Evolutionary conservation across 1,140 invertebrate genomes (phyloP).

Genomic region (Portunus trituberculatus): DNA sequence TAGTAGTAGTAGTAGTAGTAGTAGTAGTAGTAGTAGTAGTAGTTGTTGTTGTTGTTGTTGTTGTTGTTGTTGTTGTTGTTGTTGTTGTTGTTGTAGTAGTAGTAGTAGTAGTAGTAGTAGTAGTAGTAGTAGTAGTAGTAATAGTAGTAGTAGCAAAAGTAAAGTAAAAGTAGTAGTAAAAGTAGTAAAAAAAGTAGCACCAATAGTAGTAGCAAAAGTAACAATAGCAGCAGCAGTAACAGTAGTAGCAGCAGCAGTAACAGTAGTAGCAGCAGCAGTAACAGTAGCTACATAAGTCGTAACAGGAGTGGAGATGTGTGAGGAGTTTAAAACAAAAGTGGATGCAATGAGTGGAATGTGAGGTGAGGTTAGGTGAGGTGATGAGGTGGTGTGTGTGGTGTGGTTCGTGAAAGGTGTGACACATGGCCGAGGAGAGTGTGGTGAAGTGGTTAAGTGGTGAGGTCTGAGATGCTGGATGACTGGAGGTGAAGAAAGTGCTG

Average conservation of each 20-base stretch:
- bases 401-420: too few relatives aligned
- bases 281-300: not conserved
- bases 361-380: too few relatives aligned
- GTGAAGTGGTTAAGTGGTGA: too few relatives aligned
- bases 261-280: constrained; percentile 2
- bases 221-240: not conserved
- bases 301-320: not conserved
- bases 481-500: too few relatives aligned
- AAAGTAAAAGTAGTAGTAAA: not conserved
- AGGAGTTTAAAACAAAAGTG: not conserved
- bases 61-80: too few relatives aligned
- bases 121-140: constrained; percentile 20
- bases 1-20: not conserved
- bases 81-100: not conserved
- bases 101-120: not conserved
- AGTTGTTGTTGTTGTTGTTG: too few relatives aligned
- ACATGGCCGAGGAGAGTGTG: too few relatives aligned
- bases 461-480: too few relatives aligned
- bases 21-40: constrained; percentile 1
- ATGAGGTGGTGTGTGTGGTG: too few relatives aligned
- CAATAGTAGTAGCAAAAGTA: not conserved
- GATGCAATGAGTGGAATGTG: not conserved
- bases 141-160: constrained; percentile 9
- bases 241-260: not conserved
- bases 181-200: not conserved